Evolutionary conservation across 1,140 invertebrate genomes (phyloP).

Genomic region (Sinella curviseta): DNA sequence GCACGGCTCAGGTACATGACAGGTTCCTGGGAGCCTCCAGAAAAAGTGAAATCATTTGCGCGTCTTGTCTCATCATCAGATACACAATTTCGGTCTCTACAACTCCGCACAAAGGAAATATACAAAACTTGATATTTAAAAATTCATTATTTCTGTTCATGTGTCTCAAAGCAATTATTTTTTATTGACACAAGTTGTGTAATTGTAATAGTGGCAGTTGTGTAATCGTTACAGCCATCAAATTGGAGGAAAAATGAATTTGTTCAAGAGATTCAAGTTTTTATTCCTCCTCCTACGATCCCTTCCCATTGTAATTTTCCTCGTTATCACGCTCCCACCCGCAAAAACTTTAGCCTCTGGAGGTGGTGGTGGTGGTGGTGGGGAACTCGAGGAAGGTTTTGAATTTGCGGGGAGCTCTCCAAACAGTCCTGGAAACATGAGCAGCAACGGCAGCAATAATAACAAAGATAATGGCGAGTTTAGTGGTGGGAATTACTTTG

Average conservation of each 20-base stretch:
- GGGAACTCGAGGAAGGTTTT: background rate
- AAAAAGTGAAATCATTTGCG: too few relatives aligned
- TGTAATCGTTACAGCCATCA: background rate
- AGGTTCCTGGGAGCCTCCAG: too few relatives aligned
- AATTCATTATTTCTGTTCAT: background rate
- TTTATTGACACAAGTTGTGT: too few relatives aligned
- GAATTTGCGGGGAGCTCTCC: background rate
- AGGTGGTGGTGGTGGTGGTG: background rate
- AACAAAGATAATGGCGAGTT: background rate
- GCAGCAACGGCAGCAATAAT: background rate
- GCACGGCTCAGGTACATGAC: too few relatives aligned
- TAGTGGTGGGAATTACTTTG: background rate
- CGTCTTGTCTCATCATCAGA: too few relatives aligned
- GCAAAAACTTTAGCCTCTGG: background rate
- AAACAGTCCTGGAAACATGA: background rate
- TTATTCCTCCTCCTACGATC: background rate
- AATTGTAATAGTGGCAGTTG: too few relatives aligned
- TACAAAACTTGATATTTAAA: too few relatives aligned
- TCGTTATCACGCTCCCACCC: background rate
- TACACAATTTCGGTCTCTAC: too few relatives aligned
- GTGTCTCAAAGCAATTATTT: background rate
- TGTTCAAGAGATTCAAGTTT: background rate
- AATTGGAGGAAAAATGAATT: background rate
- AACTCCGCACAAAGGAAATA: too few relatives aligned
- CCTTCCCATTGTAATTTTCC: background rate